Base-by-base conservation (phyloP, 2,113 vertebrate species). In the Coptodon rendalli region DNA sequence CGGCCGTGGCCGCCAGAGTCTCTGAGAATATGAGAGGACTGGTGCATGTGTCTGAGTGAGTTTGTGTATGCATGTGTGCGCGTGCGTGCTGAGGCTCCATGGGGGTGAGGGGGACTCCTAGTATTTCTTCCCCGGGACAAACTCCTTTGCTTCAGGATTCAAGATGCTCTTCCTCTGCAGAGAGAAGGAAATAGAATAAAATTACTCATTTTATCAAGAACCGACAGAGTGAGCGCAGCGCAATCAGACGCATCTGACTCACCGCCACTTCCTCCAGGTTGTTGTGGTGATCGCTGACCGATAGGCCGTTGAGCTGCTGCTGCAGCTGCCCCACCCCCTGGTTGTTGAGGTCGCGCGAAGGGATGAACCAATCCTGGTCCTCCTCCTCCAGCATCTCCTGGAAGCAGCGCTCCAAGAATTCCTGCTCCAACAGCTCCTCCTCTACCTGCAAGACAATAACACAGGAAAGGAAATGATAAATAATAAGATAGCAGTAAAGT, bases 311-410 rank as follows among this genome's bases (percentile, higher is more conserved):
- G 83, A 99, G 97, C 96, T 99, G 98, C 93, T 99, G 98, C 94
- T 99, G 98, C 93, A 98, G 96, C 94, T 98, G 98, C 59, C 97
- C 98, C 84, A 98, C 87, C 9, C 97, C 97, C 93, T 98, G 97
- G 53, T 98, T 97, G 61, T 98, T 97, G 56, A 99, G 97, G 94
- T 99, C 98, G 6, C 98, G 96, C 0, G 97, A 97, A 2, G 98
- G 98, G 87, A 99, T 99, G 95, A 99, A 99, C 98, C 98, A 99
- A 79, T 99, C 98, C 96, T 97, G 96, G 89, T 99, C 98, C 84
- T 99, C 98, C 84, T 99, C 98, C 63, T 99, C 98, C 93, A 99
- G 94, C 98, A 99, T 99, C 96, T 99, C 98, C 95, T 99, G 98
- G 96, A 99, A 98, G 94, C 98, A 99, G 68, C 98, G 98, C 88